Base-by-base conservation (phyloP, 2,797 vertebrate species). In the Sciurus carolinensis region DNA sequence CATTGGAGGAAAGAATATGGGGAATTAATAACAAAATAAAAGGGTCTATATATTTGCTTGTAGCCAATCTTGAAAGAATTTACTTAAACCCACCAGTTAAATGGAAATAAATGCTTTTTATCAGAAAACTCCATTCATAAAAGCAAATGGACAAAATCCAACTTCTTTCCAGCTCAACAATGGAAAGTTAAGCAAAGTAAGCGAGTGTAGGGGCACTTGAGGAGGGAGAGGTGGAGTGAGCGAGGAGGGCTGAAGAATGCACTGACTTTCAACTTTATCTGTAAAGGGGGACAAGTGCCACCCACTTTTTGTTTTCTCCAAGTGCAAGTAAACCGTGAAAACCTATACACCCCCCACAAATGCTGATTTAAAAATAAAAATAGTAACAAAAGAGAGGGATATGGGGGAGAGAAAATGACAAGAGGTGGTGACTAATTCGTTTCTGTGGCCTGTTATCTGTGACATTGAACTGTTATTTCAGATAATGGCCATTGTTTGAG, bases 401-500 rank as follows among this genome's bases (percentile, higher is more conserved):
- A 94, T 87, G 90, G 87, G 96, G 89, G 82, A 93, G 52, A 82
- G 91, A 76, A 93, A 95, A 96, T 98, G 98, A 99, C 98, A 98
- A 98, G 99, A 99, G 98, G 99, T 98, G 98, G 98, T 99, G 99
- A 99, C 99, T 98, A 99, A 99, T 99, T 98, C 98, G 98, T 98
- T 98, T 98, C 98, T 93, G 98, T 98, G 99, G 98, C 98, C 98
- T 98, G 98, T 98, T 99, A 98, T 99, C 99, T 98, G 97, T 99
- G 99, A 99, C 99, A 99, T 99, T 99, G 99, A 99, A 99, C 99
- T 99, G 99, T 99, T 98, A 99, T 98, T 99, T 98, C 98, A 99
- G 99, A 99, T 99, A 99, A 99, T 99, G 98, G 97, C 99, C 98
- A 99, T 99, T 99, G 99, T 99, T 99, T 99, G 97, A 98, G 97